Base-by-base conservation (phyloP, 1,140 invertebrate genomes). In the Mycetomoellerius zeteki region DNA sequence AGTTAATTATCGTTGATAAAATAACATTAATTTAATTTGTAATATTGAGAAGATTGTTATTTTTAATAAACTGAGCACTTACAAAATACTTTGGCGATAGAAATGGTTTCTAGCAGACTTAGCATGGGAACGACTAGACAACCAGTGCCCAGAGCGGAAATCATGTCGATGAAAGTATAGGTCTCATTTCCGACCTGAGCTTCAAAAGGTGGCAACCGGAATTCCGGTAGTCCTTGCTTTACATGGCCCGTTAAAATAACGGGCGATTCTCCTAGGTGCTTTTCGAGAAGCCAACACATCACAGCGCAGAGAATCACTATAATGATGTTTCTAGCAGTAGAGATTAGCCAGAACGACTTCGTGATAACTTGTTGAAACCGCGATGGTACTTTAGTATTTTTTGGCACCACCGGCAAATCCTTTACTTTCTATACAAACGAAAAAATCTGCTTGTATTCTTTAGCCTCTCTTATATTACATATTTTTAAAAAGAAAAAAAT, bases 71-170 rank as follows among this genome's bases (percentile, higher is more conserved):
- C 5, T 30, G 4, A 78, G 93, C 12, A 73, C n/a, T 62, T 93
- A 97, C 97, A 96, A 92, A 98, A 98, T 3, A 97, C 97, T 96
- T 98, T 98, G 8, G 97, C 97, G 52, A 98, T 96, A 4, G 98
- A 97, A 77, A 98, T 97, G 86, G 97, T 97, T 94, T 98, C 98
- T 37, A 98, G 94, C n/a, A 98, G 96, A 47, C 97, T 97, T 30
- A 98, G 94, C 37, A 98, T 92, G 14, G 98, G 97, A 62, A 98
- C 96, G n/a, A 98, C 97, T 77, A 98, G 95, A 86, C 98, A 96
- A n/a, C 97, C 97, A 6, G 97, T 97, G 16, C 97, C 97, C 62
- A 98, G 94, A 6, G 96, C 96, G 5, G 96, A 96, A 1, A 97
- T 95, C 95, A 98, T 97, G 80, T 97, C 96, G 33, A 96, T 91